These are phyloP conservation scores for Zosterops lateralis DNA, from an alignment of 2,113 vertebrate genomes.

Conservation along the genomic window DNA sequence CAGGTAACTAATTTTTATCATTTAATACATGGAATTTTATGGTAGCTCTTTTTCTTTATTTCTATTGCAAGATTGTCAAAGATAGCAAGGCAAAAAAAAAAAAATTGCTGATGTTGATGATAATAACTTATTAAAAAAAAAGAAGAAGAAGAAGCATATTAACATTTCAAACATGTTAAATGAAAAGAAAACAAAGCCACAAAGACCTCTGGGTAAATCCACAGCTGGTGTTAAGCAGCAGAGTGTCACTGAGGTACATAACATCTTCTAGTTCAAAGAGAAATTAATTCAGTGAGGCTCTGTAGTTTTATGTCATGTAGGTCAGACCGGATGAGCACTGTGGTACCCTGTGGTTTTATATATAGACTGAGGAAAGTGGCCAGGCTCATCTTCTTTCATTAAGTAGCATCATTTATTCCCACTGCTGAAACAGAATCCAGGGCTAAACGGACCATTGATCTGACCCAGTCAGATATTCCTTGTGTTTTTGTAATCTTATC, in stretches of 20 bases:
- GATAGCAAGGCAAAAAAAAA: neutral
- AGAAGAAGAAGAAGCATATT: neutral
- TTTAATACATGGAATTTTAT: neutral
- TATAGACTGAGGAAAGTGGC: neutral
- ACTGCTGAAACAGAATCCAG: neutral
- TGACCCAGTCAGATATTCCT: neutral
- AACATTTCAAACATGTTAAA: slow-evolving; percentile 54
- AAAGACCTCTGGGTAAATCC: slow-evolving; percentile 25
- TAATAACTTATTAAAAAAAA: neutral
- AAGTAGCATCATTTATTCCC: neutral
- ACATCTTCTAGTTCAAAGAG: slow-evolving; percentile 6
- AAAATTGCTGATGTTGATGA: neutral
- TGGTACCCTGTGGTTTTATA: slow-evolving; percentile 22
- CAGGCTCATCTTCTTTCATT: neutral
- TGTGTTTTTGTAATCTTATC: neutral
- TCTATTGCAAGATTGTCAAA: neutral
- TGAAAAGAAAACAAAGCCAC: slow-evolving; percentile 22
- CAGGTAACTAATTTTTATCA: neutral
- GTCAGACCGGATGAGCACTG: slow-evolving; percentile 9
- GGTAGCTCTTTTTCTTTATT: neutral
- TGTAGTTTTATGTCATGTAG: slow-evolving; percentile 33
- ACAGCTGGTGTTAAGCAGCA: neutral
- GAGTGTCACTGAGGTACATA: neutral
- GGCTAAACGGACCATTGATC: neutral
- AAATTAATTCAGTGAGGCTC: slow-evolving; percentile 43